These are phyloP conservation scores for Aulostomus chinensis DNA, from an alignment of 2,797 vertebrate genomes.

Conservation along the genomic window DNA sequence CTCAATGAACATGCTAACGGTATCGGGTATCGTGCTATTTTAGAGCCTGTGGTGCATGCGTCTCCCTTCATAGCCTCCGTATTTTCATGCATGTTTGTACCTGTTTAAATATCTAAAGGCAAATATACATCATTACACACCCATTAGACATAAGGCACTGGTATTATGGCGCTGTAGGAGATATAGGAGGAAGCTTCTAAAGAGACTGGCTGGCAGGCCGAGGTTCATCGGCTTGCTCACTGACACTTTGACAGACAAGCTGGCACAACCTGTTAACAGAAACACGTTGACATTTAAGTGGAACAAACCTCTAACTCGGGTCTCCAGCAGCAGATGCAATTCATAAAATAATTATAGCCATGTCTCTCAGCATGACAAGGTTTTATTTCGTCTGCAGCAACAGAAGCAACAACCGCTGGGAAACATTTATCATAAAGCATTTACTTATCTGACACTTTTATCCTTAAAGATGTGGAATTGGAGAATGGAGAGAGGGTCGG, in stretches of 20 bases:
- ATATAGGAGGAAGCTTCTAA: not conserved
- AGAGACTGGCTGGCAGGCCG: not conserved
- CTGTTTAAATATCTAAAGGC: slow-evolving; percentile 28
- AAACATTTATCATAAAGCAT: slow-evolving; percentile 6
- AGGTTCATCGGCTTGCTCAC: not conserved
- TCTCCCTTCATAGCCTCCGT: slow-evolving; percentile 7
- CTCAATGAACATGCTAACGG: slow-evolving; percentile 10
- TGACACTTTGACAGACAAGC: slow-evolving; percentile 20
- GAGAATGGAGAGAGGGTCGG: not conserved
- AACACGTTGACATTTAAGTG: not conserved
- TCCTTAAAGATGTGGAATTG: not conserved
- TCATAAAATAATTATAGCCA: slow-evolving; percentile 16
- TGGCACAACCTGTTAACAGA: slow-evolving; percentile 9
- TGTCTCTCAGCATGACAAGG: not conserved
- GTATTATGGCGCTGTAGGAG: not conserved
- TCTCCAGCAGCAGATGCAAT: slow-evolving; percentile 12
- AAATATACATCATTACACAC: too few species aligned
- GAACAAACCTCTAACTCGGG: slow-evolving; percentile 7
- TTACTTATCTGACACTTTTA: slow-evolving; percentile 6
- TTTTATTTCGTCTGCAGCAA: slow-evolving; percentile 2
- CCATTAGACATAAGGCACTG: too few species aligned
- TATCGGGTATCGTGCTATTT: not conserved
- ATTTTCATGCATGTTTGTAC: slow-evolving; percentile 3
- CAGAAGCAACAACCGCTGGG: not conserved
- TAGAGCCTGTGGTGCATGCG: not conserved